Conservation (phyloP, 64 coral and sea anemone species). For the Platygyra sinensis region DNA sequence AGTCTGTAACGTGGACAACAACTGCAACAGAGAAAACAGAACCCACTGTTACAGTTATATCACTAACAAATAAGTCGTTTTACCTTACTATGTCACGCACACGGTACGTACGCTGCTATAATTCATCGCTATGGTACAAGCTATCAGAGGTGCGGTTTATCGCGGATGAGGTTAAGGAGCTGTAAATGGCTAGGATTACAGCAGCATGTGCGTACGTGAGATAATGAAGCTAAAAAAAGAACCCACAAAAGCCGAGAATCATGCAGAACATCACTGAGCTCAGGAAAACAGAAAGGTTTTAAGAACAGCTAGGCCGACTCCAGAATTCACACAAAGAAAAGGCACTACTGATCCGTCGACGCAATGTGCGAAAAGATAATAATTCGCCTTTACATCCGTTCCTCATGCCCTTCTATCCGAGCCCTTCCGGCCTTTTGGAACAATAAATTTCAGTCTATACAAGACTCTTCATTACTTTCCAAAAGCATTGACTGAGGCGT, state of each 20-base stretch:
- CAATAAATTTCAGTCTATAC: no score
- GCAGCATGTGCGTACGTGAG: background rate
- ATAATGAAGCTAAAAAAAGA: constrained; percentile 1
- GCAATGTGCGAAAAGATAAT: no score
- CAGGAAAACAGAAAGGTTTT: background rate
- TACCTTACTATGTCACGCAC: background rate
- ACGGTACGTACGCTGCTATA: background rate
- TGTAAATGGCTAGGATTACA: background rate
- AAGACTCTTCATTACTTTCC: background rate
- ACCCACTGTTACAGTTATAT: background rate
- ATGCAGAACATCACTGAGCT: background rate
- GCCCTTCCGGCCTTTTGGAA: no score
- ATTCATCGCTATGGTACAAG: background rate
- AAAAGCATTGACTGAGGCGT: background rate
- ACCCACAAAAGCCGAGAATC: background rate
- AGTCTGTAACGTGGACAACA: constrained; percentile 60
- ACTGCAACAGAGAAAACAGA: constrained; percentile 41
- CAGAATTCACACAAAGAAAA: no score
- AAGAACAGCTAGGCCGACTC: background rate
- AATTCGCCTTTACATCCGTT: no score
- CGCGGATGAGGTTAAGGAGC: background rate
- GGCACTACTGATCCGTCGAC: no score
- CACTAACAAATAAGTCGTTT: background rate
- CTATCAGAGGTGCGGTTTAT: background rate
- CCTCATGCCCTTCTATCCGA: no score